phyloP scores from a whole-genome alignment of 1,140 invertebrate species.

The Hylaeus volcanicus region DNA sequence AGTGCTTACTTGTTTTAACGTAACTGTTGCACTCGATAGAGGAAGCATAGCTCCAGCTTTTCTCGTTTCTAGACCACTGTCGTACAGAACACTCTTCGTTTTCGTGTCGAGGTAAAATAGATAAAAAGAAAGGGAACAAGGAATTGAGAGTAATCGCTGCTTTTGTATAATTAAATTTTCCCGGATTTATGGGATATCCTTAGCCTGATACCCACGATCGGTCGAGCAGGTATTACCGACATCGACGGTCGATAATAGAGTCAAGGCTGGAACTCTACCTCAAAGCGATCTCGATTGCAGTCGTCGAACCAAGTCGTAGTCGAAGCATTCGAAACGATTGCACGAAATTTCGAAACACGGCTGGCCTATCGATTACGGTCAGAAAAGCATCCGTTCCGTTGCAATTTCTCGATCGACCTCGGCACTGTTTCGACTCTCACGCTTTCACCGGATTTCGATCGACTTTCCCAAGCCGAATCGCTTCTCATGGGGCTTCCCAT shows the following conservation, averaged over 20 bases:
- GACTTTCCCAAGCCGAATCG: constrained; percentile 61
- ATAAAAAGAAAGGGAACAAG: no score
- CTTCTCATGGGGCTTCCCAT: constrained; percentile 45
- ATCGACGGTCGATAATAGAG: constrained; percentile 18
- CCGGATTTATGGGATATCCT: background rate
- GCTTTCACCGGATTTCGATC: constrained; percentile 68
- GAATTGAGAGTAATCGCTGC: background rate
- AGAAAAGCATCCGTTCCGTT: constrained; percentile 19
- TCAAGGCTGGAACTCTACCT: background rate
- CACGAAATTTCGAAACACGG: constrained; percentile 8
- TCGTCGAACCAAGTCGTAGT: background rate
- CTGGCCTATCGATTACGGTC: constrained; percentile 38
- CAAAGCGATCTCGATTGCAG: background rate
- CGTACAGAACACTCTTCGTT: no score
- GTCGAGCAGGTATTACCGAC: background rate
- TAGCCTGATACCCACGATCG: background rate
- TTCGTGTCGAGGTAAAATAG: no score
- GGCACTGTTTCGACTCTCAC: constrained; percentile 58
- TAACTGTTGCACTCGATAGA: no score
- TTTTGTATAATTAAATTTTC: background rate
- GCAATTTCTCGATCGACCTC: constrained; percentile 50
- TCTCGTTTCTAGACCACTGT: no score
- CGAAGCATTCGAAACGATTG: background rate
- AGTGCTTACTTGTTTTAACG: no score
- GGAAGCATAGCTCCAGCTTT: no score